Percentiles rank a stretch among this genome's conserved stretches.
Conservation (phyloP, 2,797 vertebrate species). For the Tenualosa ilisha region DNA sequence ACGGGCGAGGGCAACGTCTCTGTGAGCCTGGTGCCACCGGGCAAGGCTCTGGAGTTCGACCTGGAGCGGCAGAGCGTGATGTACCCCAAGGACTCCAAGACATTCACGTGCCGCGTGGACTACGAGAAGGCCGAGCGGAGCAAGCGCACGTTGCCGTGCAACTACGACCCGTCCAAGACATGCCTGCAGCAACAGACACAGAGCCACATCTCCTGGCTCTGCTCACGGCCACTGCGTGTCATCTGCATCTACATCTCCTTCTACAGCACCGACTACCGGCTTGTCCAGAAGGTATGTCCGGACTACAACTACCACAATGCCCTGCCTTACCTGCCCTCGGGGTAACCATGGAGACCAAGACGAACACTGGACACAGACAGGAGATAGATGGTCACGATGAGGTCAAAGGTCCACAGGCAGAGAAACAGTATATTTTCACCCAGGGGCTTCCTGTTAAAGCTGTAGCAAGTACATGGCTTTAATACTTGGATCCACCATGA, state of each 20-base stretch:
- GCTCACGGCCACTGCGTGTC: conserved; percentile 79
- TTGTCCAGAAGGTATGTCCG: conserved; percentile 82
- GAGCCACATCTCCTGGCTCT: conserved; percentile 79
- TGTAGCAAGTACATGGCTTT: neutral
- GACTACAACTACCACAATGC: conserved; percentile 77
- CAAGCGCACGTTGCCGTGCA: conserved; percentile 77
- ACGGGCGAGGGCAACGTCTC: conserved; percentile 82
- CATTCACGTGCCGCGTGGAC: conserved; percentile 82
- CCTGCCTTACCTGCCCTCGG: conserved; percentile 77
- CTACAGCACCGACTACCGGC: conserved; percentile 81
- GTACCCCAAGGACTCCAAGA: conserved; percentile 83
- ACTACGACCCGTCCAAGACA: conserved; percentile 77
- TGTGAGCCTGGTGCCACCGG: conserved; percentile 79
- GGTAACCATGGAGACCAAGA: conserved; percentile 41
- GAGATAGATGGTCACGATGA: neutral
- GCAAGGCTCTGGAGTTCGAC: conserved; percentile 79
- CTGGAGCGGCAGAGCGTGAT: conserved; percentile 81
- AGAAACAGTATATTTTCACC: neutral
- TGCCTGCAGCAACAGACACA: conserved; percentile 80
- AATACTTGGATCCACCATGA: neutral
- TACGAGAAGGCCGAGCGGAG: conserved; percentile 79
- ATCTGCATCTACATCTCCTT: conserved; percentile 83
- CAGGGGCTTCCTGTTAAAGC: neutral
- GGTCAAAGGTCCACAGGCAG: neutral
- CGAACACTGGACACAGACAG: neutral